Evolutionary conservation across 1,140 invertebrate genomes (phyloP), one percentile per base, ranked within the genome.

Genomic region (Micrasema minimum): DNA sequence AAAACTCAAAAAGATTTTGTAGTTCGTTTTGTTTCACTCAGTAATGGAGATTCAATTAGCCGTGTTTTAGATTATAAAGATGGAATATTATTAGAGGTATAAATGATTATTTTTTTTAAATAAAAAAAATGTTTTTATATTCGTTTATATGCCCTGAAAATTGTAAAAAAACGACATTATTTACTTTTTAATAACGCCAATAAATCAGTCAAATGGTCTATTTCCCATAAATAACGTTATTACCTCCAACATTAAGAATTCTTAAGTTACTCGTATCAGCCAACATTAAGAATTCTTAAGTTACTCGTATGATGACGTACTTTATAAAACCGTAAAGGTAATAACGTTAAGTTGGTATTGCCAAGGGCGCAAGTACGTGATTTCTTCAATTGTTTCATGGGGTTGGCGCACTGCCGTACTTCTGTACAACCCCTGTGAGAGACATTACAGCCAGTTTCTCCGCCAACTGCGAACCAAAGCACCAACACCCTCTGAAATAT

Each of bases 301-400:
- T n/a, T n/a, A n/a, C n/a, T n/a, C n/a, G n/a, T n/a, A n/a, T n/a
- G n/a, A n/a, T n/a, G n/a, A n/a, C n/a, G n/a, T n/a, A n/a, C n/a
- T n/a, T n/a, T n/a, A n/a, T n/a, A n/a, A n/a, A n/a, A n/a, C n/a
- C n/a, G 22, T 51, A 12, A 51, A 51, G 50, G 10, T 51, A 23
- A 51, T 22, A 23, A 2, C n/a, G 50, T 51, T 51, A 9, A 18
- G 12, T 51, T 22, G 22, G 48, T 50, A 51, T 23, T 20, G 26
- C 53, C 53, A 7, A 2, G 53, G 53, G 53, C 4, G 53, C 20
- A 37, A 12, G 53, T 37, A 57, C 53, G 53, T 57, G 53, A 57
- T 57, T 57, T 57, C 53, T 57, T 38, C 53, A 57, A 57, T 57
- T 57, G 53, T 23, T 57, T 57, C 53, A 57, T 57, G 53, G 53